These are phyloP conservation scores for Synergus gifuensis DNA, from an alignment of 2,888 invertebrate genomes.

Conservation along the genomic window DNA sequence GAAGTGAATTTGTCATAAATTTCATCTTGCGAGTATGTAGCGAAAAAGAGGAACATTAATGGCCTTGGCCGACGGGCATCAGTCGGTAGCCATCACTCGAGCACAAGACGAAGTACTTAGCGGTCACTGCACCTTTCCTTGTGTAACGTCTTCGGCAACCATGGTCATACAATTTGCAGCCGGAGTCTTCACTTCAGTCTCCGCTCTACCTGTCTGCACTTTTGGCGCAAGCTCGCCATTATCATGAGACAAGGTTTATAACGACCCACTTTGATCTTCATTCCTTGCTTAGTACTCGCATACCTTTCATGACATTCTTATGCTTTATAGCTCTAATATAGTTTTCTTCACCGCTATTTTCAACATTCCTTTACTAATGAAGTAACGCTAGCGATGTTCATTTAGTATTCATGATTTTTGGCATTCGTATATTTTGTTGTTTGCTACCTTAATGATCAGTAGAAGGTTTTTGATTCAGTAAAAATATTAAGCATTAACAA, in stretches of 20 bases:
- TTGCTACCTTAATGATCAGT: too few relatives aligned
- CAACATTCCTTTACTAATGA: not conserved
- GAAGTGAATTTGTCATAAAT: not conserved
- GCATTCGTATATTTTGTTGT: too few relatives aligned
- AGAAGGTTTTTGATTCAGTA: too few relatives aligned
- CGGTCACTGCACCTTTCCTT: slow-evolving; percentile 67
- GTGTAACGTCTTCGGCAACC: slow-evolving; percentile 34
- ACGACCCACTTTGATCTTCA: not conserved
- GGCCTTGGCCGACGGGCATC: slow-evolving; percentile 61
- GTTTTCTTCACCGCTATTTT: not conserved
- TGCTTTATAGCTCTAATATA: too few relatives aligned
- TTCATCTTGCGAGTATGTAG: not conserved
- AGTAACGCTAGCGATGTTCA: not conserved
- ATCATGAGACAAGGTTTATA: not conserved
- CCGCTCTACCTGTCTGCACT: not conserved
- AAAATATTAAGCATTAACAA: not conserved
- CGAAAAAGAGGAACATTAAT: slow-evolving; percentile 51
- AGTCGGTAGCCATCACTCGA: slow-evolving; percentile 62
- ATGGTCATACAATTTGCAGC: not conserved
- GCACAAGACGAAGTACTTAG: slow-evolving; percentile 60
- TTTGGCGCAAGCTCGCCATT: not conserved
- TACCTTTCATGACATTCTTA: not conserved
- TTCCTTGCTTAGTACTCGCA: not conserved
- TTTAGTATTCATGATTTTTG: too few relatives aligned
- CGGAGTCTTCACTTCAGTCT: not conserved